Base-by-base conservation (phyloP, 2,888 invertebrate species). In the Dorcus parallelipipedus region DNA sequence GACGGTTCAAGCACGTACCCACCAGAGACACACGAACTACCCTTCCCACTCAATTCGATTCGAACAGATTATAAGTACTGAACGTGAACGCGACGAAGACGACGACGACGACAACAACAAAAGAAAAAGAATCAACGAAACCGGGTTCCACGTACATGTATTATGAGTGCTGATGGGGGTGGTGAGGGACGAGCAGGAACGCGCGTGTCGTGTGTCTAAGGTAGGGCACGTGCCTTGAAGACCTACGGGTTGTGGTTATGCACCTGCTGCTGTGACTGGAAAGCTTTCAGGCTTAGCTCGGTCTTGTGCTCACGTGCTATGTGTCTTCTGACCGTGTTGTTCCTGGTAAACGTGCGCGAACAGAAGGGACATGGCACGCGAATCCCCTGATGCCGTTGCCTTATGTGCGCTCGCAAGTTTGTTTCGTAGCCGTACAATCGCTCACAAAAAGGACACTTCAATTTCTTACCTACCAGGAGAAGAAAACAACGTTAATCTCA, bases 371-470 rank as follows among this genome's bases (percentile, higher is more conserved):
- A 94, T 56, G 93, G 93, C 75, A 94, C 93, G 54, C 94, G 85
- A 72, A 94, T 94, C 70, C 94, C 93, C 80, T 94, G 93, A 80
- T 94, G 93, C 76, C 93, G 88, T 77, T 94, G 94, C 56, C 93
- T 83, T 76, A 94, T 93, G 81, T 94, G 94, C 65, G 94, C 94
- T 68, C 94, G 87, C 76, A 94, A 81, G 78, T 94, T 94, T 74
- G 94, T 94, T 84, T 94, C 94, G 79, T 94, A 94, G 65, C 94
- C 94, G 80, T 94, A 94, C 62, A 94, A 84, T 74, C 93, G 86
- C 81, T 94, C 94, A 84, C 94, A 94, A 80, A 91, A 93, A 73
- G 93, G 91, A 81, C 93, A 94, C 82, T 93, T 93, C 74, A 94
- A 82, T 80, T 94, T 94, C 80, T 93, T 93, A 73, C 93, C 93